phyloP scores from a whole-genome alignment of 2,888 invertebrate species.

The Xylota sylvarum region DNA sequence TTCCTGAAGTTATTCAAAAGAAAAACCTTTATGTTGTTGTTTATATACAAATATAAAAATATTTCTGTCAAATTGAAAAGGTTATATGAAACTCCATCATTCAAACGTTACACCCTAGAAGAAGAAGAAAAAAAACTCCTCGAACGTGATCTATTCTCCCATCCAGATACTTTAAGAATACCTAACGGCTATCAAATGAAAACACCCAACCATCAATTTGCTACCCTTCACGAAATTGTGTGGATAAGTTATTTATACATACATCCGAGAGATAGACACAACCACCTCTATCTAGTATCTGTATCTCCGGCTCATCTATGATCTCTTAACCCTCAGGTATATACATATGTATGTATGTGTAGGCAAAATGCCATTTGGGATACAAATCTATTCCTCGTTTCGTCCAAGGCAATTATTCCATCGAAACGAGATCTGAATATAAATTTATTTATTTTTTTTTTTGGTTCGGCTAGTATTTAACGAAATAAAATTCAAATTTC shows the following conservation, averaged over 20 bases:
- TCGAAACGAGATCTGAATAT: slow-evolving; percentile 69
- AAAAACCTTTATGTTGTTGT: too few relatives aligned
- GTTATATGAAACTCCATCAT: slow-evolving; percentile 13
- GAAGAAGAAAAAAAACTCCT: background rate
- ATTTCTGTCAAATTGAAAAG: slow-evolving; percentile 22
- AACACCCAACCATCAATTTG: slow-evolving; percentile 19
- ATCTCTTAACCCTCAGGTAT: slow-evolving; percentile 55
- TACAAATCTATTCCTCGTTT: slow-evolving; percentile 48
- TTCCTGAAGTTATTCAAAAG: too few relatives aligned
- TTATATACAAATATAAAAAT: background rate
- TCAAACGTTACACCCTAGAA: slow-evolving; percentile 1
- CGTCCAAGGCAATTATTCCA: slow-evolving; percentile 65
- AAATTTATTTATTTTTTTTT: slow-evolving; percentile 12
- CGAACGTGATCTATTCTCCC: slow-evolving; percentile 6
- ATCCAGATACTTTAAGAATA: slow-evolving; percentile 16
- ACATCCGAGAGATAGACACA: background rate
- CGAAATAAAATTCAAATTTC: slow-evolving; percentile 45
- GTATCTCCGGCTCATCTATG: slow-evolving; percentile 22
- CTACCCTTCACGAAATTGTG: slow-evolving; percentile 28
- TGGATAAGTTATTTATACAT: slow-evolving; percentile 30
- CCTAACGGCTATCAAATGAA: slow-evolving; percentile 14
- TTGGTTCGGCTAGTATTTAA: background rate
- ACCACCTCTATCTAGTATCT: background rate
- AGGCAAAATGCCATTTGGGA: slow-evolving; percentile 33
- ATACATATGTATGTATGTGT: background rate